Evolutionary conservation across 2,888 invertebrate genomes (phyloP).

Genomic region (Eristalis intricaria): DNA sequence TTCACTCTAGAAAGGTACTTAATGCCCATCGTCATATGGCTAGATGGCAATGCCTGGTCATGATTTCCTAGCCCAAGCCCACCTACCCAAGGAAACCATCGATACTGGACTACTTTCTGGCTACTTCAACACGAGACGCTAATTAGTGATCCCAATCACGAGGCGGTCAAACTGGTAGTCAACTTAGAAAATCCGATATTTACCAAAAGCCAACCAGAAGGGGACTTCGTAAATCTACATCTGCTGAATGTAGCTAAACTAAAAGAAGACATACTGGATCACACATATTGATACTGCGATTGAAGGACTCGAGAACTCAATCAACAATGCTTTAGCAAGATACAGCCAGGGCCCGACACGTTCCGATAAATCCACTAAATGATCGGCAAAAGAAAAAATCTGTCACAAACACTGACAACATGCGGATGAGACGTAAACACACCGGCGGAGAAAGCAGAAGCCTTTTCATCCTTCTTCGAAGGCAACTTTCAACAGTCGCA

Average conservation of each 20-base stretch:
- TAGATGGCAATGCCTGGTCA: conserved; percentile 7
- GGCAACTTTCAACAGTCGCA: no score
- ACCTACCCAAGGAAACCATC: conserved; percentile 29
- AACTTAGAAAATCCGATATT: background rate
- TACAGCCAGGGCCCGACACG: no score
- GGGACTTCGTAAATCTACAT: background rate
- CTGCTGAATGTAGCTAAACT: background rate
- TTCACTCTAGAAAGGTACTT: no score
- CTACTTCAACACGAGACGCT: background rate
- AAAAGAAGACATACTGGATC: background rate
- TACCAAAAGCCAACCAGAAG: background rate
- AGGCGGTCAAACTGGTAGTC: background rate
- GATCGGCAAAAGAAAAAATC: no score
- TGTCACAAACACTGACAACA: no score
- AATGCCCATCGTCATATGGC: background rate
- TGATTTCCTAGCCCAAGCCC: background rate
- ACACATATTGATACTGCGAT: no score
- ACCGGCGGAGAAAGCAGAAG: no score
- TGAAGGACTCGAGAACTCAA: no score
- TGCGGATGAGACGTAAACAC: no score
- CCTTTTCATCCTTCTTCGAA: no score
- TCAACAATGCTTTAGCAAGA: no score
- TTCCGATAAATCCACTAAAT: no score
- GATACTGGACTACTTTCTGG: conserved; percentile 6
- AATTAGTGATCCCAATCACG: conserved; percentile 7